Evolutionary conservation across 1,140 invertebrate species (phyloP), one percentile per base, ranked within the genome.

Genomic region (Temnothorax nylanderi): DNA sequence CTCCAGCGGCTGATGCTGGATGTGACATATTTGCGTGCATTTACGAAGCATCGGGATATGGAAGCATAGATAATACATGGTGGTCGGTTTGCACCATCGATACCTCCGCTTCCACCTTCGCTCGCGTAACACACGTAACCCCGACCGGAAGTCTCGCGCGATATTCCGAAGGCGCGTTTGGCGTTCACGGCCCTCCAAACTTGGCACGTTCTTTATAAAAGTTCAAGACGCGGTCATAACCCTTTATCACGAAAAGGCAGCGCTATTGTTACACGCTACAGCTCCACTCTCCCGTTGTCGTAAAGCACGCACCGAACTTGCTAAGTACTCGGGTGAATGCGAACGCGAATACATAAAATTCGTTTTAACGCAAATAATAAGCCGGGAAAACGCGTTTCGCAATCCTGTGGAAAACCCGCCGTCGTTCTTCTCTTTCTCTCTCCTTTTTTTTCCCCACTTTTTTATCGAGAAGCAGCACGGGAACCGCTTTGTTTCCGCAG

Each of bases 351-450:
- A 84, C 80, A 74, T 84, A 84, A 84, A 84, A 84, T 84, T 84
- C 26, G 69, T 54, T 84, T 75, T 75, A 81, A 75, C 69, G 80
- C 80, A 84, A 74, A 84, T 84, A 84, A 84, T 84, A 84, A 84
- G 80, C 26, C 34, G 51, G 67, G 41, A 34, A 72, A 82, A 51
- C 16, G 65, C 21, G 44, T 65, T 32, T 44, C 51, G 51, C 67
- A 51, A 82, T 6, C 41, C 47, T 58, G 41, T 18, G 41, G 16
- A 60, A 58, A 82, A 47, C 37, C 64, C 41, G 11, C 41, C 16
- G 11, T 41, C n/a, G 11, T n/a, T 44, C 5, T 72, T 0, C 7
- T 26, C 26, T 26, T 0, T 26, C 26, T 26, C 26, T 26, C 26
- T 47, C 18, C 10, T 16, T 60, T 10, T 21, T 16, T 69, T n/a